phyloP scores from a whole-genome alignment of 2,113 vertebrate genomes.

The Bujurquina vittata region DNA sequence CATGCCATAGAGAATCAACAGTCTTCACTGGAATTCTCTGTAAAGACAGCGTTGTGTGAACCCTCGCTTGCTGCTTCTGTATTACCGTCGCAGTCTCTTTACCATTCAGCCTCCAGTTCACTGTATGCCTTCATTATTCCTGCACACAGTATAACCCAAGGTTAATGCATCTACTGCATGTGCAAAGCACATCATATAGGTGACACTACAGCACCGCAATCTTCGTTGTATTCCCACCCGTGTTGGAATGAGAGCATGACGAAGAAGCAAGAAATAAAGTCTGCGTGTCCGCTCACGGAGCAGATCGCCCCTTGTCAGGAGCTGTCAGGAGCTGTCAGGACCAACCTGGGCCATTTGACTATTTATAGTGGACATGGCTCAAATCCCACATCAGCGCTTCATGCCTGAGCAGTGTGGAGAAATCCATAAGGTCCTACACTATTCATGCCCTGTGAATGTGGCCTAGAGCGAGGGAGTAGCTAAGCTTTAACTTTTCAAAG shows the following conservation, averaged over 20 bases:
- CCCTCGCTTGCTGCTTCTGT: not conserved
- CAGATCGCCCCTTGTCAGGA: slow-evolving; percentile 30
- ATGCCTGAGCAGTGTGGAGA: slow-evolving; percentile 49
- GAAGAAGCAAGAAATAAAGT: slow-evolving; percentile 8
- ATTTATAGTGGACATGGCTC: slow-evolving; percentile 62
- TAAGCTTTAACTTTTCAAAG: slow-evolving; percentile 60
- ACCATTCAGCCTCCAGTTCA: slow-evolving; percentile 10
- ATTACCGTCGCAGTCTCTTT: slow-evolving; percentile 13
- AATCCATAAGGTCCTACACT: slow-evolving; percentile 61
- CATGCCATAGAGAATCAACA: slow-evolving; percentile 20
- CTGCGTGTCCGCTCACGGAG: not conserved
- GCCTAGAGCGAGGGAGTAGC: slow-evolving; percentile 33
- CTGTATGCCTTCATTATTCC: slow-evolving; percentile 38
- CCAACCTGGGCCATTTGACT: slow-evolving; percentile 57
- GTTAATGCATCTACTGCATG: slow-evolving; percentile 41
- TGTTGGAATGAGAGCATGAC: slow-evolving; percentile 1
- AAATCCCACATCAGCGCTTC: slow-evolving; percentile 48
- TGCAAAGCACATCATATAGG: slow-evolving; percentile 15
- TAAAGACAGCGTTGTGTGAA: slow-evolving; percentile 18
- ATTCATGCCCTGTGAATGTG: slow-evolving; percentile 59
- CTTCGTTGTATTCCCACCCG: not conserved
- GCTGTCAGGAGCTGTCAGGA: slow-evolving; percentile 45
- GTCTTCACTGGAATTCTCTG: slow-evolving; percentile 36
- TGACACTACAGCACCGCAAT: not conserved
- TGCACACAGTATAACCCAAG: slow-evolving; percentile 21